Percentiles rank a stretch among this genome's conserved stretches.
Conservation (phyloP, 2,797 vertebrate genomes). For the Eupleurogrammus muticus region DNA sequence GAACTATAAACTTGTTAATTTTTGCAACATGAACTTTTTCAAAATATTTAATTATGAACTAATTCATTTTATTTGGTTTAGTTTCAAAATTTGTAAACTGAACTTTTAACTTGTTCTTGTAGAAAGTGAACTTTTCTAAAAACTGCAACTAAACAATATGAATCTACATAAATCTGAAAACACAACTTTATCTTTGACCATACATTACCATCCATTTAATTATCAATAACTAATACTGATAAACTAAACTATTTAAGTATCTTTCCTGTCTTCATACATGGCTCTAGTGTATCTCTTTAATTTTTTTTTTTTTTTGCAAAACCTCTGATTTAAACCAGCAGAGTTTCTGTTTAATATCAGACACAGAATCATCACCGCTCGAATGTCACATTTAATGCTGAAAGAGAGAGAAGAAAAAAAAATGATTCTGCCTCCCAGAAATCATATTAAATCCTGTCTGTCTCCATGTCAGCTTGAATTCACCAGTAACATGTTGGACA, state of each 20-base stretch:
- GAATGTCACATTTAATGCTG: constrained; percentile 58
- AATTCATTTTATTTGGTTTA: no score
- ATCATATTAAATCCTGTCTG: constrained; percentile 28
- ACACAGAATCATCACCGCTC: constrained; percentile 32
- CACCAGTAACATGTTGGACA: constrained; percentile 27
- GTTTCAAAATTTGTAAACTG: no score
- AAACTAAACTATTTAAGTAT: neutral
- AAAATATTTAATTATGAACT: no score
- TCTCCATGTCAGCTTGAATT: constrained; percentile 45
- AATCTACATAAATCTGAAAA: neutral
- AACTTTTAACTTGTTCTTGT: no score
- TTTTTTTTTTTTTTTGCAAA: constrained; percentile 7
- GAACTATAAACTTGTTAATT: no score
- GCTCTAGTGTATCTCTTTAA: constrained; percentile 1
- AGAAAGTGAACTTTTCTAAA: no score
- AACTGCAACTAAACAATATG: no score
- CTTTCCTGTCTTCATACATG: neutral
- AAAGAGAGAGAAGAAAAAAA: constrained; percentile 20
- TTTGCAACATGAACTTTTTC: no score
- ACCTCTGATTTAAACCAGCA: constrained; percentile 16
- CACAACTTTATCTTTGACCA: neutral
- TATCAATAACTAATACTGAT: neutral
- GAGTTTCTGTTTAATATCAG: constrained; percentile 38
- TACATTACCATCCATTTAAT: neutral
- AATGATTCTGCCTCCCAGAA: constrained; percentile 22